A percentile compares a stretch with the other conserved stretches of the same genome.
Evolutionary conservation across 2,888 invertebrate genomes (phyloP).

Genomic region (Neria commutata): DNA sequence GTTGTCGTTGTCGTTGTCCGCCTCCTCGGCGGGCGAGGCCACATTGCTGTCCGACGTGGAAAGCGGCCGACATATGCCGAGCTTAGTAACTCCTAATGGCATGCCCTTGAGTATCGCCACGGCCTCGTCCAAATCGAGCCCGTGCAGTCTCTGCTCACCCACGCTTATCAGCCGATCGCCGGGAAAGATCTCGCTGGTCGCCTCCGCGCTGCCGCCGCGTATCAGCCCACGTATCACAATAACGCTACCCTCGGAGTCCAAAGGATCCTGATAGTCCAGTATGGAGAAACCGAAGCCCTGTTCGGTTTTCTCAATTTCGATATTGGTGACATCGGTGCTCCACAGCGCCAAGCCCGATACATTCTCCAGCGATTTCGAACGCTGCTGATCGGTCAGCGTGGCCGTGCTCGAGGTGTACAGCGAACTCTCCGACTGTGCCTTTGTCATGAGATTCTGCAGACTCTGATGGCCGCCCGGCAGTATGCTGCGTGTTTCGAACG

Average conservation of each 20-base stretch:
- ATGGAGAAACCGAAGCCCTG: conserved; percentile 98
- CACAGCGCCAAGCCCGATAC: conserved; percentile 95
- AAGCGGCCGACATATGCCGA: conserved; percentile 87
- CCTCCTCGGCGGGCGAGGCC: conserved; percentile 54
- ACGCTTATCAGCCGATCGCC: conserved; percentile 94
- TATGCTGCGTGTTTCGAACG: conserved; percentile 80
- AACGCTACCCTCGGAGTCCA: conserved; percentile 92
- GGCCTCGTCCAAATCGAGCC: conserved; percentile 91
- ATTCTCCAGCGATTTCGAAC: conserved; percentile 93
- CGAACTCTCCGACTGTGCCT: conserved; percentile 95
- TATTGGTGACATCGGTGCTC: conserved; percentile 91
- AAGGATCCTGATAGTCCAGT: conserved; percentile 96
- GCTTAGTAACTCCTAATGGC: conserved; percentile 83
- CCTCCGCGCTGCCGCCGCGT: conserved; percentile 97
- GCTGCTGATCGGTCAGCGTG: conserved; percentile 75
- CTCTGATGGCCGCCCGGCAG: conserved; percentile 87
- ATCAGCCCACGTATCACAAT: conserved; percentile 97
- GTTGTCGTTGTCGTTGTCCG: no score
- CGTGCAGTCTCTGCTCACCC: conserved; percentile 87
- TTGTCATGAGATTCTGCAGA: conserved; percentile 80
- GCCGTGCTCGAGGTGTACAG: conserved; percentile 86
- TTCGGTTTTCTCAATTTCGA: conserved; percentile 91
- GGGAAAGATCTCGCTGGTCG: conserved; percentile 91
- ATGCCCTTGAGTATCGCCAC: conserved; percentile 96
- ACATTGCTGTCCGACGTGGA: conserved; percentile 62